phyloP scores from a whole-genome alignment of 2,797 vertebrate genomes.

The Stomatorhinus walkeri region DNA sequence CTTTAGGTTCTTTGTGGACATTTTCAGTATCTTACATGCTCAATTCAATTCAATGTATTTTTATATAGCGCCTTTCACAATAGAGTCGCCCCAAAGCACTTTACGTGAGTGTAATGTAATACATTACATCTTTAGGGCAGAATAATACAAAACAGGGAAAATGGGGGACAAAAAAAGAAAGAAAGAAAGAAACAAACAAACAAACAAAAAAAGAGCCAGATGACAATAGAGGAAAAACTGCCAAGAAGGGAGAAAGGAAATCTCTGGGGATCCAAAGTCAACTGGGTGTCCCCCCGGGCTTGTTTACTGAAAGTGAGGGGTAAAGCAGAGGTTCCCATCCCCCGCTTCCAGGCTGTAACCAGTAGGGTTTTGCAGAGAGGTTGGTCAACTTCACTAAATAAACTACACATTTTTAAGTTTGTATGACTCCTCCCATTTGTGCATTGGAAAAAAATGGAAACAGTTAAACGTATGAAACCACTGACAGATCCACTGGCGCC shows the following conservation, averaged over 20 bases:
- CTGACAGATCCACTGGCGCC: background rate
- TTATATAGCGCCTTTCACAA: background rate
- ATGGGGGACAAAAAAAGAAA: background rate
- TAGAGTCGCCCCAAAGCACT: background rate
- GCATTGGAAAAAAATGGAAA: background rate
- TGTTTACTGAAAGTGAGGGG: background rate
- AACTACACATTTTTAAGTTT: background rate
- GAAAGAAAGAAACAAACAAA: background rate
- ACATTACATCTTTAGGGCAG: background rate
- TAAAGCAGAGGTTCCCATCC: background rate
- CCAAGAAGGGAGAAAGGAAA: background rate
- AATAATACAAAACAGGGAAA: background rate
- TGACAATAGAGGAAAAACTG: background rate
- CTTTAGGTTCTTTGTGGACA: background rate
- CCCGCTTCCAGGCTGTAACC: background rate
- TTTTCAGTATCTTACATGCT: background rate
- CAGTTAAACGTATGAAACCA: background rate
- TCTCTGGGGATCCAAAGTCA: background rate
- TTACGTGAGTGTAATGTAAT: background rate
- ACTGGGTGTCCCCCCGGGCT: too few species aligned
- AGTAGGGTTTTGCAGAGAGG: too few species aligned
- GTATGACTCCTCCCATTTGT: background rate
- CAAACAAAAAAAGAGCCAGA: background rate
- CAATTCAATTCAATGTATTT: background rate
- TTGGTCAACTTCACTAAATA: too few species aligned